Conservation (phyloP, 2,888 invertebrate genomes). For the Agonopterix alstromeriana region DNA sequence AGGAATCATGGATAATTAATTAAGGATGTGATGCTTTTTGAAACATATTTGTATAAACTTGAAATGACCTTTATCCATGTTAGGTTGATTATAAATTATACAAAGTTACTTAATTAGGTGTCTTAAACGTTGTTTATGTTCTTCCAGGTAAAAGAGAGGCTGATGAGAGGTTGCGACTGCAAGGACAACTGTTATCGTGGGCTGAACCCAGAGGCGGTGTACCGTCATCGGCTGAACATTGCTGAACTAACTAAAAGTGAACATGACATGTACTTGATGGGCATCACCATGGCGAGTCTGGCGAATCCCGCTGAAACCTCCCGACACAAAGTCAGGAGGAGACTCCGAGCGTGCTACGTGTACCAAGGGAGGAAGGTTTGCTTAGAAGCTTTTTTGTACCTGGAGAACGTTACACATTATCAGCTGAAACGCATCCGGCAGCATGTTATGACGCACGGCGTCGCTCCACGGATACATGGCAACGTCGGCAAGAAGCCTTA, state of each 20-base stretch:
- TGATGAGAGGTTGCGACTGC: constrained; percentile 85
- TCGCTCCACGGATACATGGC: constrained; percentile 86
- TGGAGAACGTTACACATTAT: constrained; percentile 88
- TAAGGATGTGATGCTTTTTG: no score
- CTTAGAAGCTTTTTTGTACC: constrained; percentile 85
- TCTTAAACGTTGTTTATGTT: neutral
- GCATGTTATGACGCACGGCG: constrained; percentile 87
- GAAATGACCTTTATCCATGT: no score
- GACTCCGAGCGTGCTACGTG: constrained; percentile 85
- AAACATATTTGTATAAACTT: no score
- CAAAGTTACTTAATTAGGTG: no score
- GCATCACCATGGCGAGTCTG: constrained; percentile 88
- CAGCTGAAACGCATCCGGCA: constrained; percentile 86
- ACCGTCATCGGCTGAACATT: constrained; percentile 85
- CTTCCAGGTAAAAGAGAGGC: constrained; percentile 81
- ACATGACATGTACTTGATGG: constrained; percentile 91
- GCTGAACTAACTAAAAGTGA: constrained; percentile 88
- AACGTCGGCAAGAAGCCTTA: constrained; percentile 88
- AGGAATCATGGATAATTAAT: no score
- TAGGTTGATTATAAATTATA: no score
- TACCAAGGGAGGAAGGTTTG: constrained; percentile 87
- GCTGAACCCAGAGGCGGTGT: constrained; percentile 85
- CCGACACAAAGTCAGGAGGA: constrained; percentile 82
- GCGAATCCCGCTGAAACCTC: constrained; percentile 85
- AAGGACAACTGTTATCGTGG: constrained; percentile 86